A percentile compares a stretch with the other conserved stretches of the same genome.
Conservation (phyloP, 2,113 vertebrate species). For the Entomyzon cyanotis region DNA sequence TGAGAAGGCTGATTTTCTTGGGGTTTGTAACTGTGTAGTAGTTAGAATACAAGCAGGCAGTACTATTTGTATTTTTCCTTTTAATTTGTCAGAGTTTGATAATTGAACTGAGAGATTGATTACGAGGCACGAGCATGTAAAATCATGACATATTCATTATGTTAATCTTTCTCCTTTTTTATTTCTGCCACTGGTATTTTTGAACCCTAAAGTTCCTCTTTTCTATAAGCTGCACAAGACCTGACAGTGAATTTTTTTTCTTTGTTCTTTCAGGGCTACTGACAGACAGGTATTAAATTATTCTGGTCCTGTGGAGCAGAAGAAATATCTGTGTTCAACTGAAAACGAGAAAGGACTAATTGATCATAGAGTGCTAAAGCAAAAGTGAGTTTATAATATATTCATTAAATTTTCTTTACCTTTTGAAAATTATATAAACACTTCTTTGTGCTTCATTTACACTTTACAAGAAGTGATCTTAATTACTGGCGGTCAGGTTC, state of each 20-base stretch:
- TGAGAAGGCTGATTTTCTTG: not conserved
- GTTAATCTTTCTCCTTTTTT: not conserved
- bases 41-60: not conserved
- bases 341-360: constrained; percentile 25
- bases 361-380: constrained; percentile 71
- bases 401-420: not conserved
- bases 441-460: not conserved
- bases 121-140: not conserved
- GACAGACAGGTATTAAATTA: not conserved
- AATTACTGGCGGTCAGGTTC: not conserved
- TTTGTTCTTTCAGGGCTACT: not conserved
- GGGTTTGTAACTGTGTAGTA: not conserved
- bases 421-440: not conserved
- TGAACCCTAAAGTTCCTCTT: not conserved
- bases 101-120: not conserved
- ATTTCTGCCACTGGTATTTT: not conserved
- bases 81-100: not conserved
- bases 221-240: not conserved
- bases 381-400: constrained; percentile 60
- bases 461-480: not conserved
- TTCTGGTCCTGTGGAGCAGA: not conserved
- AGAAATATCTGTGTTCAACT: not conserved
- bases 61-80: not conserved
- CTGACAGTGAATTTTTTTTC: not conserved
- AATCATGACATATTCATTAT: not conserved